Base-by-base conservation (phyloP, 30 jellyfish, hydroid and myxozoan species). In the Haliclystus octoradiatus region DNA sequence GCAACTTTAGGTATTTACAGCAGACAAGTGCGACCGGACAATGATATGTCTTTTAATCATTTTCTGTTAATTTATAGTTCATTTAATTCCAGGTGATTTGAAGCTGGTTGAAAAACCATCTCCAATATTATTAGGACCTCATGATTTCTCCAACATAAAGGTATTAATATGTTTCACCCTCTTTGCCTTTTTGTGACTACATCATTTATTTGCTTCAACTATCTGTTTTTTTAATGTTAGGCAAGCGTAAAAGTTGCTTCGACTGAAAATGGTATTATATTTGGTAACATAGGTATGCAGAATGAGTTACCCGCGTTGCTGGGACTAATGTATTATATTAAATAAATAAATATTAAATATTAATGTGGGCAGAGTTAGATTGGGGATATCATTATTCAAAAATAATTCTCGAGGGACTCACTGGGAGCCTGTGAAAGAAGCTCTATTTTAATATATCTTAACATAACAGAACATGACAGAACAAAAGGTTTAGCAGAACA, bases 161-260 rank as follows among this genome's bases (percentile, higher is more conserved):
- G 96, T 86, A 61, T 19, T 40, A 19, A 5, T 9, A 5, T 9
- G 9, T 9, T 5, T 40, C 19, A 19, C 57, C 19, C 9, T 19
- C 19, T 9, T 40, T 40, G 57, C 57, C 14, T 40, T 40, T 9
- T 19, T n/a, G n/a, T n/a, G n/a, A n/a, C n/a, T n/a, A 5, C 57
- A 40, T 19, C 57, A 9, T 40, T 9, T 40, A 19, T 19, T 40
- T 40, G 14, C 57, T 40, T 40, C 19, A 40, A 9, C 19, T 40
- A 19, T 40, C 57, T 40, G 57, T 19, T 47, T 0, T 28, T 49
- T 33, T 25, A 26, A 2, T 23, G 33, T 12, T 47, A 86, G 96
- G 96, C 96, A 28, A 72, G 94, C 46, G 96, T 86, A 22, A 86
- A 86, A 67, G 96, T 86, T 28, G 94, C 96, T 2, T 86, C 96